Conservation (phyloP, 2,888 invertebrate species). For the Lithosia quadra region DNA sequence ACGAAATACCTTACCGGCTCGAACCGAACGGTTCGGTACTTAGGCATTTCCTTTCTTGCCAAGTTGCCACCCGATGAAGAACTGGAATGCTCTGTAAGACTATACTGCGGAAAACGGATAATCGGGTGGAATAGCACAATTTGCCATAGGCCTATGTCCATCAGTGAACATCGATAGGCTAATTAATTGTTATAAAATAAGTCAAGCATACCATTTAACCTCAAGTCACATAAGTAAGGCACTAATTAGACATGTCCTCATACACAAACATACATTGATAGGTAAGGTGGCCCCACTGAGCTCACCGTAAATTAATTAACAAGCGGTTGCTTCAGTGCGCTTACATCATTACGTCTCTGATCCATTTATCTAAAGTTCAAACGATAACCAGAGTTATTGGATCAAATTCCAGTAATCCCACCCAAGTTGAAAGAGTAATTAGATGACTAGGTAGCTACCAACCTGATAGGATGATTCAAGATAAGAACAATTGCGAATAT, state of each 20-base stretch:
- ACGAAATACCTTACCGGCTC: no score
- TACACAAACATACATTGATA: neutral
- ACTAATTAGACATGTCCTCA: neutral
- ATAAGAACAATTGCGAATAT: neutral
- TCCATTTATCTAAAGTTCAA: constrained; percentile 8
- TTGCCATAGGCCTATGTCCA: no score
- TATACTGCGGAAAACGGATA: no score
- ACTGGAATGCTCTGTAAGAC: no score
- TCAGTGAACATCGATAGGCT: no score
- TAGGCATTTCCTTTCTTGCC: no score
- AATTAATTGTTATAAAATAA: neutral
- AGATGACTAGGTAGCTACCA: neutral
- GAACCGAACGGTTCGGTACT: no score
- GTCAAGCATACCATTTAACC: neutral
- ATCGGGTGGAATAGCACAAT: no score
- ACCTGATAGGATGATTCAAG: neutral
- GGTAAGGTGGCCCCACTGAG: neutral
- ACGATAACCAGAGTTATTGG: constrained; percentile 13
- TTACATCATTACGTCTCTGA: neutral
- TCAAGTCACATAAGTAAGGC: no score
- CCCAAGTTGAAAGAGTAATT: neutral
- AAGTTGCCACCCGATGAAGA: no score
- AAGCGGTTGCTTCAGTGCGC: neutral
- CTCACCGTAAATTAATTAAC: constrained; percentile 3
- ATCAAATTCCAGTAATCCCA: constrained; percentile 7